Conservation (phyloP, 2,888 invertebrate species). For the Ochropacha duplaris region DNA sequence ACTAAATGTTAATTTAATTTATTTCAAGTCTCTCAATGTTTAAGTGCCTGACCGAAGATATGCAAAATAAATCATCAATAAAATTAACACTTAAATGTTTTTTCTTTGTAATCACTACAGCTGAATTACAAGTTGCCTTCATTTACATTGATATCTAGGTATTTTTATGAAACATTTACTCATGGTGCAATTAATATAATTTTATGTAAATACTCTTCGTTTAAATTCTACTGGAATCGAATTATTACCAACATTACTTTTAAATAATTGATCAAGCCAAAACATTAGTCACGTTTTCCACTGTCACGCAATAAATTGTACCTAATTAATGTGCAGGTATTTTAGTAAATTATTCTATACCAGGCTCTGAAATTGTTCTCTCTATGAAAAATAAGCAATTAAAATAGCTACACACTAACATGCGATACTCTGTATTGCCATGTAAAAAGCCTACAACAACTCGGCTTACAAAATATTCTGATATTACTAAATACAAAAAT, state of each 20-base stretch:
- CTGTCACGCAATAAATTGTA: constrained; percentile 6
- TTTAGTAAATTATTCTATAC: background rate
- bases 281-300: constrained; percentile 3
- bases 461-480: background rate
- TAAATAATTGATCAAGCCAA: constrained; percentile 5
- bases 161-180: too few species aligned
- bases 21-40: too few species aligned
- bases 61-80: too few species aligned
- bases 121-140: too few species aligned
- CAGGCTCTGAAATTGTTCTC: background rate
- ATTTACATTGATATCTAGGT: too few species aligned
- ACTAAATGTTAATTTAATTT: too few species aligned
- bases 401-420: background rate
- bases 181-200: background rate
- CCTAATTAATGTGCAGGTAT: constrained; percentile 1
- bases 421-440: background rate
- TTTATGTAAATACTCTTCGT: constrained; percentile 1
- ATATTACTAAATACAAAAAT: background rate
- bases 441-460: background rate
- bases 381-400: background rate
- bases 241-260: constrained; percentile 1
- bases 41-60: too few species aligned
- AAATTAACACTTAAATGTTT: too few species aligned
- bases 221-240: background rate
- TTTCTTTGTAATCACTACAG: too few species aligned